Evolutionary conservation across 1,140 invertebrate species (phyloP).

Genomic region (Camponotus vicinus): DNA sequence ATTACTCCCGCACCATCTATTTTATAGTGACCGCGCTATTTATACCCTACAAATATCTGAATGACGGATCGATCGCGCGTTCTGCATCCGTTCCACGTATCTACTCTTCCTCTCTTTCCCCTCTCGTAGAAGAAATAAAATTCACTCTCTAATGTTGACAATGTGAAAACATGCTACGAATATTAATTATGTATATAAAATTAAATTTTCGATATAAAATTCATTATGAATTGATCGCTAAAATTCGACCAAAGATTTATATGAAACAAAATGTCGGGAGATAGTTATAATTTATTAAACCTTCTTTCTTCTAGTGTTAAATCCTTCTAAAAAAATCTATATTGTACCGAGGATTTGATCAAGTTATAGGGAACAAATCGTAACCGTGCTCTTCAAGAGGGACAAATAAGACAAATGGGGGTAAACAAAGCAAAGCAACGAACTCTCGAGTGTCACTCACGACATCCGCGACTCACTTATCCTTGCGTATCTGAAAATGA

Average conservation of each 20-base stretch:
- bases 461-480: slow-evolving; percentile 9
- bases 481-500: slow-evolving; percentile 50
- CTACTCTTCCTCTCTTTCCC: not conserved
- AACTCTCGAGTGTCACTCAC: not conserved
- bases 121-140: not conserved
- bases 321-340: not conserved
- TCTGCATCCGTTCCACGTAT: slow-evolving; percentile 40
- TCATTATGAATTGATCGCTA: not conserved
- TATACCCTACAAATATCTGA: slow-evolving; percentile 79
- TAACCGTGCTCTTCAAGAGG: slow-evolving; percentile 25
- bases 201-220: not conserved
- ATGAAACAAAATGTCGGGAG: not conserved
- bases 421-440: slow-evolving; percentile 33
- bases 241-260: not conserved
- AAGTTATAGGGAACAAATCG: slow-evolving; percentile 46
- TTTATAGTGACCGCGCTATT: slow-evolving; percentile 82
- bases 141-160: not conserved
- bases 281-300: not conserved
- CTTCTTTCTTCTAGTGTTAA: not conserved
- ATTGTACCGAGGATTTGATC: not conserved
- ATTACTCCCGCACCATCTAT: slow-evolving; percentile 79
- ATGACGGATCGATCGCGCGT: slow-evolving; percentile 77
- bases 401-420: slow-evolving; percentile 6
- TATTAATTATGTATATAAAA: not conserved
- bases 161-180: not conserved